These are phyloP conservation scores for Pavo muticus DNA, from an alignment of 2,113 vertebrate species.

Conservation along the genomic window DNA sequence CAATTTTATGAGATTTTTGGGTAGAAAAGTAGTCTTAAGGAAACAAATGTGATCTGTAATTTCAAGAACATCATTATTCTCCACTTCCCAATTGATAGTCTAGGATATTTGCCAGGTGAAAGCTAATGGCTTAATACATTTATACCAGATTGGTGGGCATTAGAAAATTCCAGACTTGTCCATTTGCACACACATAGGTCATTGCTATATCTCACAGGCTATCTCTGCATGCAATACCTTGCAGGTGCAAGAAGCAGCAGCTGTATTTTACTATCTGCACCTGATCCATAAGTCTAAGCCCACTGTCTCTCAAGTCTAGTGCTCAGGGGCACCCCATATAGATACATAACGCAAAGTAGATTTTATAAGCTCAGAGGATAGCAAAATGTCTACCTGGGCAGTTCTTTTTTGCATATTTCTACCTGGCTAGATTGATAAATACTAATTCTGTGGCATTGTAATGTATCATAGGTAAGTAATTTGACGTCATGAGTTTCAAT, in stretches of 20 bases:
- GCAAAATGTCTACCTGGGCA: neutral
- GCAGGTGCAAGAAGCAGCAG: neutral
- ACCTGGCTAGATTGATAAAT: neutral
- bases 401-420: neutral
- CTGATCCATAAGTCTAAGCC: neutral
- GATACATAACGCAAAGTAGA: neutral
- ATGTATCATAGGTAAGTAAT: neutral
- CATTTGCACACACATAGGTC: neutral
- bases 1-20: neutral
- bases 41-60: neutral
- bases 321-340: rapidly evolving
- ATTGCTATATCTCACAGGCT: neutral
- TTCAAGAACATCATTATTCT: neutral
- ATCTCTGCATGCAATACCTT: neutral
- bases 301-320: neutral
- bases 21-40: neutral
- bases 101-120: neutral
- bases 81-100: neutral
- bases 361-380: neutral
- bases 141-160: neutral
- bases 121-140: neutral
- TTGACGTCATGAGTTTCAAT: neutral
- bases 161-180: neutral
- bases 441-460: neutral
- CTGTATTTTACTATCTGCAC: neutral